phyloP scores from a whole-genome alignment of 2,888 invertebrate species.

The Pandemis corylana region DNA sequence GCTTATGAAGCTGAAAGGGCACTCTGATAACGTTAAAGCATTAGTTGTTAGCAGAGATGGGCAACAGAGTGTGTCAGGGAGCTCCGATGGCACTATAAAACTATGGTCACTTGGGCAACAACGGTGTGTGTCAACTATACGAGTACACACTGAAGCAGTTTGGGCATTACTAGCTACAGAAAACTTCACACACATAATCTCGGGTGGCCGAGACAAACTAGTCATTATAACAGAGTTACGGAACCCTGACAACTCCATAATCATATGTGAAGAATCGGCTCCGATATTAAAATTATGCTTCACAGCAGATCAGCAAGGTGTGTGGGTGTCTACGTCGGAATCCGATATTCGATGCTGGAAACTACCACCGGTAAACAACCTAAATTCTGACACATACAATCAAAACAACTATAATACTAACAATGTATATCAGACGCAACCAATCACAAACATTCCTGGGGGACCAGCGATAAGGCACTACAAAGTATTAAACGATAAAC shows the following conservation, averaged over 20 bases:
- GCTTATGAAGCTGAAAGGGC: slow-evolving; percentile 98
- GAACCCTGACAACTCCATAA: slow-evolving; percentile 92
- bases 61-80: slow-evolving; percentile 97
- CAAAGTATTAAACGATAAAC: slow-evolving; percentile 96
- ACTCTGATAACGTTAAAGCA: slow-evolving; percentile 98
- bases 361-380: slow-evolving; percentile 76
- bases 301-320: slow-evolving; percentile 77
- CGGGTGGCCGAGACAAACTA: slow-evolving; percentile 96
- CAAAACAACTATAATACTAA: slow-evolving; percentile 84
- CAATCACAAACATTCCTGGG: slow-evolving; percentile 88
- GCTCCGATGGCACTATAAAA: slow-evolving; percentile 98
- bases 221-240: slow-evolving; percentile 97
- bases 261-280: slow-evolving; percentile 97
- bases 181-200: slow-evolving; percentile 96
- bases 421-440: slow-evolving; percentile 85
- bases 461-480: slow-evolving; percentile 98
- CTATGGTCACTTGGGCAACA: slow-evolving; percentile 99
- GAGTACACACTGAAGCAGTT: slow-evolving; percentile 98
- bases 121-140: slow-evolving; percentile 95
- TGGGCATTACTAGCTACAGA: slow-evolving; percentile 98
- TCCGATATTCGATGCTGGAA: slow-evolving; percentile 87
- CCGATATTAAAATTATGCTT: slow-evolving; percentile 86
- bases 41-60: slow-evolving; percentile 98
- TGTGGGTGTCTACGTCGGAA: slow-evolving; percentile 86
- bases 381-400: slow-evolving; percentile 73